phyloP scores from a whole-genome alignment of 2,888 invertebrate genomes.

The Gisinianus flammeolus region DNA sequence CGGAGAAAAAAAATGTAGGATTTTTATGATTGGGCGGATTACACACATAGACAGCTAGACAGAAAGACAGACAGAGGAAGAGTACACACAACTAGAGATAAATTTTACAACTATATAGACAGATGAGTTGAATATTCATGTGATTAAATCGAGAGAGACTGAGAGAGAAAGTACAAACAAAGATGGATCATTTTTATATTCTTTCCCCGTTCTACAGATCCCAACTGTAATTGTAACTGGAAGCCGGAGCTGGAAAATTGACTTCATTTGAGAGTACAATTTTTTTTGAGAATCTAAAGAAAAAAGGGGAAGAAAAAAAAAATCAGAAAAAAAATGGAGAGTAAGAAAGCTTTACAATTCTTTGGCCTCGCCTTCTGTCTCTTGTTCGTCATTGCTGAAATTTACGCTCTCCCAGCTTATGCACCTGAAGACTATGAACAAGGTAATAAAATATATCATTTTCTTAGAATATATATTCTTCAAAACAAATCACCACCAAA shows the following conservation, averaged over 20 bases:
- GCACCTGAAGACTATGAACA: conserved; percentile 56
- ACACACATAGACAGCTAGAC: not conserved
- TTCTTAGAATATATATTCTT: no score
- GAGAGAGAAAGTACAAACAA: not conserved
- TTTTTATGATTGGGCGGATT: conserved; percentile 28
- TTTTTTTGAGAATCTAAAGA: no score
- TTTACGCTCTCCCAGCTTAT: conserved; percentile 51
- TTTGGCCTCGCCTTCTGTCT: conserved; percentile 53
- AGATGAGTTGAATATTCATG: conserved; percentile 28
- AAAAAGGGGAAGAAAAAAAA: no score
- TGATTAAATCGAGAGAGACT: conserved; percentile 24
- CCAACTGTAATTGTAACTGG: no score
- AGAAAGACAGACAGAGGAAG: not conserved
- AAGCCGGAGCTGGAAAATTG: no score
- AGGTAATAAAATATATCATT: no score
- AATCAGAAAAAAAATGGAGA: conserved; percentile 47
- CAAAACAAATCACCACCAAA: no score
- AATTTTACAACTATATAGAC: no score
- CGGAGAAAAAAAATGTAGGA: not conserved
- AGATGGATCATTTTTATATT: not conserved
- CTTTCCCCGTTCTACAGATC: not conserved
- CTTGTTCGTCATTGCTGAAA: conserved; percentile 52
- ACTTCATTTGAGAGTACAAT: no score
- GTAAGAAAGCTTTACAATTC: conserved; percentile 48
- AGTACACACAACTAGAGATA: no score